Evolutionary conservation across 2,113 vertebrate species (phyloP).

Genomic region (Lampris incognitus): DNA sequence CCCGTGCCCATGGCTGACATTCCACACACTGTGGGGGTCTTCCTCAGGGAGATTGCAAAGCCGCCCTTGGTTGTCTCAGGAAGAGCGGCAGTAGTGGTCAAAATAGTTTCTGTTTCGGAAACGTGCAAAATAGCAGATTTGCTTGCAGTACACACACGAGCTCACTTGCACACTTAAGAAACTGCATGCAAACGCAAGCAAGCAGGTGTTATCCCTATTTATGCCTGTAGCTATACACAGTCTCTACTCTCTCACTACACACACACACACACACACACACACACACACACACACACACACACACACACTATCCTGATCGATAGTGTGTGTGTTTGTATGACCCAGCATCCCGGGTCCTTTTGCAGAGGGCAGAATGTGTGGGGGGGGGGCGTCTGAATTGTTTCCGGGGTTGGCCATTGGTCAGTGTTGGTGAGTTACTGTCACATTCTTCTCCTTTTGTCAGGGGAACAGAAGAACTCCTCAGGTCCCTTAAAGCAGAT

Average conservation of each 20-base stretch:
- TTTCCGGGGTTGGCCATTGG: conserved; percentile 40
- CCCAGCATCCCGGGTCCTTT: no score
- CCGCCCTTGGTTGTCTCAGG: not conserved
- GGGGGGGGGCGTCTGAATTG: not conserved
- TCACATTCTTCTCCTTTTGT: conserved; percentile 55
- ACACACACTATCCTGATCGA: not conserved
- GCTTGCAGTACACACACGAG: no score
- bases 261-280: not conserved
- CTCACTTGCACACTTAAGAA: no score
- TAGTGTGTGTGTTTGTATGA: not conserved
- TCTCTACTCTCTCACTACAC: no score
- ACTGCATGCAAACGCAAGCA: no score
- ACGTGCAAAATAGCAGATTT: not conserved
- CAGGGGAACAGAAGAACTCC: conserved; percentile 40
- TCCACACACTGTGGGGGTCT: conserved; percentile 14
- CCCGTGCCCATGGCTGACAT: conserved; percentile 12
- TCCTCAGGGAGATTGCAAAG: not conserved
- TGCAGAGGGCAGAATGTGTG: not conserved
- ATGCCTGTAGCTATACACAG: no score
- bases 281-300: not conserved
- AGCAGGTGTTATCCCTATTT: no score
- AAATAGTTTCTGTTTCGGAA: not conserved
- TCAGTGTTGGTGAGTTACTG: conserved; percentile 48
- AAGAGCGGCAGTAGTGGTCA: not conserved
- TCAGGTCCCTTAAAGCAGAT: conserved; percentile 32